Percentiles rank a stretch among this genome's conserved stretches.
These are phyloP conservation scores for Nestor notabilis DNA, from an alignment of 2,113 vertebrate species.

Conservation along the genomic window DNA sequence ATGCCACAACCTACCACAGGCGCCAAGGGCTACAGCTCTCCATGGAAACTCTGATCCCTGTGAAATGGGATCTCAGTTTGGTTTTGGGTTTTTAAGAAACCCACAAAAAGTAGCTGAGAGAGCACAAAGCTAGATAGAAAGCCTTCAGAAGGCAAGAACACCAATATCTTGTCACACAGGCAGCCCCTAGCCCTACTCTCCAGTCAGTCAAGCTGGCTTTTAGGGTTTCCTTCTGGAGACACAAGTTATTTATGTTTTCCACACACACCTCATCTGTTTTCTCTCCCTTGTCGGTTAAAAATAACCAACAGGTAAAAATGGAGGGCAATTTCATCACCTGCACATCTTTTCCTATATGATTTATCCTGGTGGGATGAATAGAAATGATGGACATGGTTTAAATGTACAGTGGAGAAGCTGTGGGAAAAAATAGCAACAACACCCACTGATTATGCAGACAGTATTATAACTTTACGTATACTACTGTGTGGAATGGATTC, in stretches of 20 bases:
- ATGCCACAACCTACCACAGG: neutral
- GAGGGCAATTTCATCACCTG: slow-evolving; percentile 42
- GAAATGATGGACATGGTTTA: slow-evolving; percentile 5
- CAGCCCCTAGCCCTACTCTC: neutral
- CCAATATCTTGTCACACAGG: neutral
- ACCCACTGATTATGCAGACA: slow-evolving; percentile 27
- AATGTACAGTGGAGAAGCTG: slow-evolving; percentile 17
- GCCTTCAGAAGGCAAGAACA: neutral
- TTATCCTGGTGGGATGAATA: slow-evolving; percentile 1
- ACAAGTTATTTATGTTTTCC: slow-evolving; percentile 22
- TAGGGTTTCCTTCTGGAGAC: neutral
- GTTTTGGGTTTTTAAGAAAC: slow-evolving; percentile 33
- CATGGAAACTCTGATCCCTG: slow-evolving; percentile 60
- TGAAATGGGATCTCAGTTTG: slow-evolving; percentile 16
- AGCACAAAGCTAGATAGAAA: neutral
- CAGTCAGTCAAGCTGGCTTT: neutral
- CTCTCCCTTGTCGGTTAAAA: neutral
- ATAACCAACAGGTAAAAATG: neutral
- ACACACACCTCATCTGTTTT: neutral
- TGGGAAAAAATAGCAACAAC: slow-evolving; percentile 37
- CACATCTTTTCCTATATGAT: slow-evolving; percentile 35
- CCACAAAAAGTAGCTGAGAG: neutral
- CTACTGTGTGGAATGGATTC: neutral
- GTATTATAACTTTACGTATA: slow-evolving; percentile 4
- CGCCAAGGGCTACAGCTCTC: slow-evolving; percentile 34